A percentile compares a stretch with the other conserved stretches of the same genome.
Evolutionary conservation across 2,113 vertebrate species (phyloP).

Genomic region (Melanocharis versteri): DNA sequence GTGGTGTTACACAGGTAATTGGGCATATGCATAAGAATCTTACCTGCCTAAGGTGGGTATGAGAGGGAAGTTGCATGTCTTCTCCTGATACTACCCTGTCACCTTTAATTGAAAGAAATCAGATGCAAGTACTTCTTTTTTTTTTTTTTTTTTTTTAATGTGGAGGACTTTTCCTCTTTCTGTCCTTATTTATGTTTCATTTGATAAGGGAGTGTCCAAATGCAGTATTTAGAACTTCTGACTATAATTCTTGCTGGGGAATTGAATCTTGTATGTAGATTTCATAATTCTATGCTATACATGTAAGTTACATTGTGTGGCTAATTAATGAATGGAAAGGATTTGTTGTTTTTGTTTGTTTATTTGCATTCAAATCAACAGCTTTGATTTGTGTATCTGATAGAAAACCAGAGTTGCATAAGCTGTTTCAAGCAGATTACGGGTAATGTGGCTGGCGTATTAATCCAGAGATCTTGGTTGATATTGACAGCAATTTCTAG

Average conservation of each 20-base stretch:
- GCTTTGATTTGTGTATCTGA: not conserved
- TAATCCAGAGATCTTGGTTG: constrained; percentile 23
- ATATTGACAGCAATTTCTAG: not conserved
- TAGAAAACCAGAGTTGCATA: not conserved
- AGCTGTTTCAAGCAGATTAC: constrained; percentile 28
- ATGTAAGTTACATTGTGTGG: not conserved
- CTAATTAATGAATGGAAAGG: not conserved
- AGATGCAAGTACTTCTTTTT: not conserved
- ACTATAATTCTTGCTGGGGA: not conserved
- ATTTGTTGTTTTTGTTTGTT: not conserved
- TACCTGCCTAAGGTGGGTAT: not conserved
- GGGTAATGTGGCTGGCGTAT: not conserved
- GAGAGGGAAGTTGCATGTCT: not conserved
- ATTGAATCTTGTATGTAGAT: not conserved
- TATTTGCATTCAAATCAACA: not conserved
- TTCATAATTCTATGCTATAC: not conserved
- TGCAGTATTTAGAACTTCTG: not conserved
- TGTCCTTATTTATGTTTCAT: not conserved
- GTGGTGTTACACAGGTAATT: not conserved
- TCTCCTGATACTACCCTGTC: not conserved
- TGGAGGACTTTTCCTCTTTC: not conserved
- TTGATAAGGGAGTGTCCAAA: not conserved
- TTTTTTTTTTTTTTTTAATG: not conserved
- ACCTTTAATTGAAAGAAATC: not conserved
- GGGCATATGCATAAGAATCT: not conserved